Conservation (phyloP, 1,140 invertebrate species). For the Coelopa frigida region DNA sequence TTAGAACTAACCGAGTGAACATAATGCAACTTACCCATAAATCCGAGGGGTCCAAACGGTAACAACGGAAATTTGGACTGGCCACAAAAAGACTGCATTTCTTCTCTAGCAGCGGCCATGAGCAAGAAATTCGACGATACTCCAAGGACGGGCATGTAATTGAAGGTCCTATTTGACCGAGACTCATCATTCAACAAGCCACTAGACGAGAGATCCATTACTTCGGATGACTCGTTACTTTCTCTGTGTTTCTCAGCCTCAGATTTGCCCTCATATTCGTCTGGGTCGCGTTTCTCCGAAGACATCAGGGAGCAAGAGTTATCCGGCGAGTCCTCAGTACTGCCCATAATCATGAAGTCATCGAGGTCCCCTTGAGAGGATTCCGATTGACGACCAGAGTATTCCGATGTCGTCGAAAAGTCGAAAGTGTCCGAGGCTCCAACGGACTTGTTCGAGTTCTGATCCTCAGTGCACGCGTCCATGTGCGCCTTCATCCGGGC, state of each 20-base stretch:
- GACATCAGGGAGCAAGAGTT: slow-evolving; percentile 28
- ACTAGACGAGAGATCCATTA: slow-evolving; percentile 35
- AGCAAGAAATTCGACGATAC: slow-evolving; percentile 36
- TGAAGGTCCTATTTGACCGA: no score
- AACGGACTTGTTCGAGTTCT: slow-evolving; percentile 39
- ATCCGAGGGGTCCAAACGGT: slow-evolving; percentile 72
- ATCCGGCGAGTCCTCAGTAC: slow-evolving; percentile 37
- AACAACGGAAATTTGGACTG: slow-evolving; percentile 54
- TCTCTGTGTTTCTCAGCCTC: slow-evolving; percentile 10
- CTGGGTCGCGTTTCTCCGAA: slow-evolving; percentile 13
- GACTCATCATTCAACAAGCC: no score
- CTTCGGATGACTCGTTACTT: slow-evolving; percentile 15
- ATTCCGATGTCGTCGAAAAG: slow-evolving; percentile 38
- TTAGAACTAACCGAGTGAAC: no score
- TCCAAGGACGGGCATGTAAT: slow-evolving; percentile 25
- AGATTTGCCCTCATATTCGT: slow-evolving; percentile 12
- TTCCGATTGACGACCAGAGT: slow-evolving; percentile 37
- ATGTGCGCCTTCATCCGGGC: slow-evolving; percentile 14
- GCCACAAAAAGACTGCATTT: slow-evolving; percentile 32
- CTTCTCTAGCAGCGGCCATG: slow-evolving; percentile 39
- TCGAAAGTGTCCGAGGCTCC: slow-evolving; percentile 39
- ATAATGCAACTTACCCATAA: slow-evolving; percentile 45
- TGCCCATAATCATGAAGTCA: slow-evolving; percentile 43
- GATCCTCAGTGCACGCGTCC: slow-evolving; percentile 21
- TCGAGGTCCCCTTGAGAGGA: slow-evolving; percentile 41